Evolutionary conservation across 2,888 invertebrate genomes (phyloP).

Genomic region (Leptarthrus brevirostris): DNA sequence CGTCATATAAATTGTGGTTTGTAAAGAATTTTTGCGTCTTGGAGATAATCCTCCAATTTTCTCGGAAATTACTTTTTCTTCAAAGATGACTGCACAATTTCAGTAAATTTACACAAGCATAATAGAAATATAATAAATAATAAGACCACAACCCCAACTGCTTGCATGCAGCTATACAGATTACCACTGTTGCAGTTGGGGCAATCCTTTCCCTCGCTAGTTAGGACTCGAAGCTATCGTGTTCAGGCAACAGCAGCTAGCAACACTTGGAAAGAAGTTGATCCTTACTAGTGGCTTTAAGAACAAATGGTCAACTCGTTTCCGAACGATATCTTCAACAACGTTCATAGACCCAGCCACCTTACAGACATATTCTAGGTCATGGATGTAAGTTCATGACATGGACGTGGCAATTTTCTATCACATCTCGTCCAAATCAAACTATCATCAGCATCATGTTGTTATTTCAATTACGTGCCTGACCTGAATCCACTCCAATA

Average conservation of each 20-base stretch:
- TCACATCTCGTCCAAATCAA: conserved; percentile 35
- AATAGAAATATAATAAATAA: not conserved
- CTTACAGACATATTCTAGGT: not conserved
- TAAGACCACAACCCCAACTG: not conserved
- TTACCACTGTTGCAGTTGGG: conserved; percentile 1
- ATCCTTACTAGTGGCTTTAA: not conserved
- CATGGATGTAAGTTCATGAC: conserved; percentile 3
- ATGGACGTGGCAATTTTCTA: conserved; percentile 29
- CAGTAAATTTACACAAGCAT: not conserved
- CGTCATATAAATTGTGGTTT: not conserved
- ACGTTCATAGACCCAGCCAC: not conserved
- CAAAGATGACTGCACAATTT: conserved; percentile 8
- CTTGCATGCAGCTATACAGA: not conserved
- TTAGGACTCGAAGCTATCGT: not conserved
- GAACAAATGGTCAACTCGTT: conserved; percentile 19
- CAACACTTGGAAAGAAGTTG: conserved; percentile 5
- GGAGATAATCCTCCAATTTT: conserved; percentile 22
- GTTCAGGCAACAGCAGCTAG: not conserved
- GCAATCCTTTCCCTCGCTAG: not conserved
- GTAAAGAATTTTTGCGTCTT: not conserved
- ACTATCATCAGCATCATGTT: conserved; percentile 39
- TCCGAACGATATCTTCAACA: conserved; percentile 16
- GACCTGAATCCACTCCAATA: conserved; percentile 42
- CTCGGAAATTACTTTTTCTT: not conserved
- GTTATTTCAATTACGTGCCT: conserved; percentile 44